Base-by-base conservation (phyloP, 2,113 vertebrate species). In the Gila orcuttii region DNA sequence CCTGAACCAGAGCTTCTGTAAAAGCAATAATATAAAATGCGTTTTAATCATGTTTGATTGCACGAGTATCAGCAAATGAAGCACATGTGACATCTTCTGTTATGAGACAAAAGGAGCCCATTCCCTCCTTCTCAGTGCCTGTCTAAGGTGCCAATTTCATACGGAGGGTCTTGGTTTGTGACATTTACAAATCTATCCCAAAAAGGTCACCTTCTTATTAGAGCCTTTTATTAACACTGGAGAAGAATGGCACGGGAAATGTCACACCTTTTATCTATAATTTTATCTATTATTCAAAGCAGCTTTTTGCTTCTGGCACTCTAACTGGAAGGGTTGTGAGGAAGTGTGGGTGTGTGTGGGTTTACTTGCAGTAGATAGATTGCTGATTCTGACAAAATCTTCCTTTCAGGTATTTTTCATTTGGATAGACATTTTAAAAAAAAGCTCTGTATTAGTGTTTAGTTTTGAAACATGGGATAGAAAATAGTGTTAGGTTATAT, bases 161-260 rank as follows among this genome's bases (percentile, higher is more conserved):
- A n/a, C 39, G 17, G 84, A 86, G 81, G 78, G 80, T 85, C 83
- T 76, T 82, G 82, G 57, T 62, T 88, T 86, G 90, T 94, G 93
- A 93, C 93, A 91, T 92, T 94, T 95, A 94, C 92, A 93, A 94
- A 90, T 92, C 91, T 92, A 87, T 91, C 91, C 90, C 90, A 86
- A 89, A 95, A 95, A 95, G 94, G 94, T 95, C 94, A 94, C 91
- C 93, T 94, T 94, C 90, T 91, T 89, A 90, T 91, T 93, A 90
- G 89, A 93, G 92, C 81, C 89, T 92, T 91, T 94, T 94, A 95
- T 94, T 94, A 94, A 92, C 92, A 90, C 90, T 39, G 89, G 86
- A 91, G 91, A 91, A 90, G 92, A 92, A 90, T 88, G 91, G 91
- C 91, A 90, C 85, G 85, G 92, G 91, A 94, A 95, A 90, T 93